phyloP scores from a whole-genome alignment of 2,113 vertebrate genomes.

The Trichechus manatus region DNA sequence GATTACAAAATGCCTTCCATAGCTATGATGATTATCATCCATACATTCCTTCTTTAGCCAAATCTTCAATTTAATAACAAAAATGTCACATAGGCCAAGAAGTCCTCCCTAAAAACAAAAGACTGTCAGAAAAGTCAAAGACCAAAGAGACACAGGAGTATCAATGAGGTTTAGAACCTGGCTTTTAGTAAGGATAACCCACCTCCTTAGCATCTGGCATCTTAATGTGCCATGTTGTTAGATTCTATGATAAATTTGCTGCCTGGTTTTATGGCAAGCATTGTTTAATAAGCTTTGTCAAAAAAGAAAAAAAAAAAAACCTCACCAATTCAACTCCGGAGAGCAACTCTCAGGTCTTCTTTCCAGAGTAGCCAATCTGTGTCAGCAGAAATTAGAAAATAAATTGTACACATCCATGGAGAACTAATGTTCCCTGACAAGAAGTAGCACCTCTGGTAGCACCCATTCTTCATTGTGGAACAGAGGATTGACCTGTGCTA shows the following conservation, averaged over 20 bases:
- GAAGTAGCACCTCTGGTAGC: background rate
- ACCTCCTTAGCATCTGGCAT: background rate
- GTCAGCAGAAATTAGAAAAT: slow-evolving; percentile 73
- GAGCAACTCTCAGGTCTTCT: slow-evolving; percentile 72
- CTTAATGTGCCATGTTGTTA: slow-evolving; percentile 51
- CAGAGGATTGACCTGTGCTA: background rate
- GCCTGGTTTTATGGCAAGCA: slow-evolving; percentile 72
- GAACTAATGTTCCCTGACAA: slow-evolving; percentile 26
- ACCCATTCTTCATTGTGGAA: background rate
- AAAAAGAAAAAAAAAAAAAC: slow-evolving; percentile 46
- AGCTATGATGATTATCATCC: background rate
- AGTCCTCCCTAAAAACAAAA: background rate
- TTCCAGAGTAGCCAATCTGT: slow-evolving; percentile 59
- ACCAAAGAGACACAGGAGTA: background rate
- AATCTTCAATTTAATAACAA: slow-evolving; percentile 7
- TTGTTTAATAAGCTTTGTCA: slow-evolving; percentile 84
- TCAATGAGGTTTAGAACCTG: background rate
- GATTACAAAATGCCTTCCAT: background rate
- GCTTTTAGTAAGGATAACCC: background rate
- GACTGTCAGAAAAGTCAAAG: slow-evolving; percentile 44
- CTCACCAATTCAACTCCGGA: slow-evolving; percentile 71
- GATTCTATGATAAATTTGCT: slow-evolving; percentile 67
- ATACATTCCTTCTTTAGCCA: background rate
- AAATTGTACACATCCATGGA: background rate
- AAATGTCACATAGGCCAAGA: slow-evolving; percentile 21